Conservation (phyloP, 2,797 vertebrate genomes). For the Manis pentadactyla region DNA sequence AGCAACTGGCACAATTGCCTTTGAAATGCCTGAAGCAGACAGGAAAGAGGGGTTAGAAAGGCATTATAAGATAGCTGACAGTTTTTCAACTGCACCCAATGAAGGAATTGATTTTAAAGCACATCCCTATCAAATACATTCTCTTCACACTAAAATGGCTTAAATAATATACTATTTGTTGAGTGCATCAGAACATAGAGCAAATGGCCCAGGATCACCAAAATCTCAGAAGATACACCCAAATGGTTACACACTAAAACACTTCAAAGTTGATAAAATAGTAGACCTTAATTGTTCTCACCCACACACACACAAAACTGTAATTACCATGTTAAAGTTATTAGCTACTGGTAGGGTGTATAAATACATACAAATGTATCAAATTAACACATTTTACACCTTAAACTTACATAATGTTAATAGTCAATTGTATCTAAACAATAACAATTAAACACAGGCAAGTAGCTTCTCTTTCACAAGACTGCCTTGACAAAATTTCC, state of each 20-base stretch:
- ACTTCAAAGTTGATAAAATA: not conserved
- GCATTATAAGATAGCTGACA: not conserved
- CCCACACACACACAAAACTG: not conserved
- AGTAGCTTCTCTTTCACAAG: not conserved
- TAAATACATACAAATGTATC: not conserved
- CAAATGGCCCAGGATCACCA: not conserved
- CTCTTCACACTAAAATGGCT: not conserved
- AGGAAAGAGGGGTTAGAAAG: not conserved
- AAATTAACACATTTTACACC: not conserved
- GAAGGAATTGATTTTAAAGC: not conserved
- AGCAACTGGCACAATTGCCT: not conserved
- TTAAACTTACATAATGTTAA: not conserved
- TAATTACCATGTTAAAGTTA: not conserved
- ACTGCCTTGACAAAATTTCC: not conserved
- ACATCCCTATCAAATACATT: not conserved
- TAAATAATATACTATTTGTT: not conserved
- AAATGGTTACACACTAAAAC: not conserved
- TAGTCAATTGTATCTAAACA: not conserved
- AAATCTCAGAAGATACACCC: not conserved
- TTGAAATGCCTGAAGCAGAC: not conserved
- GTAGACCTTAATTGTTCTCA: not conserved
- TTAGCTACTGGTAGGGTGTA: not conserved
- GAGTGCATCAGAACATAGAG: not conserved
- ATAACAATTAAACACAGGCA: not conserved
- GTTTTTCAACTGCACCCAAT: not conserved